phyloP scores from a whole-genome alignment of 2,113 vertebrate genomes.

The Rhea americana region DNA sequence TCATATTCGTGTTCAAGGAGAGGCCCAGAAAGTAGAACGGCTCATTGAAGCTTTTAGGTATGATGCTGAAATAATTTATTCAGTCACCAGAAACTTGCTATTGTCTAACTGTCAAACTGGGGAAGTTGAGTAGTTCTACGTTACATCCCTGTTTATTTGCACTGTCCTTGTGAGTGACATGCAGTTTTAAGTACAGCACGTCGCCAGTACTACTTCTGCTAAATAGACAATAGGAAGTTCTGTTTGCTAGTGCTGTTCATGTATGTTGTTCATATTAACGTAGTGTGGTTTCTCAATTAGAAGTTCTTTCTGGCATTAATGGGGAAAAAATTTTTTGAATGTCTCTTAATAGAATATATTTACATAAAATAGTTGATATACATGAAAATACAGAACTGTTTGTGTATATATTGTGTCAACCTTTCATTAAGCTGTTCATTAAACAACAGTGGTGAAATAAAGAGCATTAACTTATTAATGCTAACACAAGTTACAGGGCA shows the following conservation, averaged over 20 bases:
- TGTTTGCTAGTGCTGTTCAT: background rate
- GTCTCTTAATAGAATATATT: background rate
- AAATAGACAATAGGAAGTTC: background rate
- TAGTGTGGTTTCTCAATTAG: background rate
- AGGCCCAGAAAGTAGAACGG: slow-evolving; percentile 95
- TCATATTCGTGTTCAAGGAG: slow-evolving; percentile 95
- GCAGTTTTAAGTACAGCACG: background rate
- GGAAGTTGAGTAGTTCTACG: background rate
- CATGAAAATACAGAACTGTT: background rate
- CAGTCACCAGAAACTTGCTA: background rate
- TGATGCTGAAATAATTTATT: background rate
- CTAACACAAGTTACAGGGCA: background rate
- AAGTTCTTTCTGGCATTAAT: background rate
- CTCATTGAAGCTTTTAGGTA: slow-evolving; percentile 97
- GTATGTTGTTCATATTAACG: background rate
- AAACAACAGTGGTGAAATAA: background rate
- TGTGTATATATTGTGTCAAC: background rate
- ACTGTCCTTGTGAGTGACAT: background rate
- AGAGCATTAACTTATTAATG: background rate
- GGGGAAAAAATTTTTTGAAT: background rate
- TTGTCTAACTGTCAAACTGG: background rate
- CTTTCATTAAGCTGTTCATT: slow-evolving; percentile 6
- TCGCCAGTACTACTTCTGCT: background rate
- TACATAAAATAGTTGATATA: background rate
- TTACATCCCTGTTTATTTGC: background rate